Evolutionary conservation across 2,888 invertebrate species (phyloP).

Genomic region (Mesoligia furuncula): DNA sequence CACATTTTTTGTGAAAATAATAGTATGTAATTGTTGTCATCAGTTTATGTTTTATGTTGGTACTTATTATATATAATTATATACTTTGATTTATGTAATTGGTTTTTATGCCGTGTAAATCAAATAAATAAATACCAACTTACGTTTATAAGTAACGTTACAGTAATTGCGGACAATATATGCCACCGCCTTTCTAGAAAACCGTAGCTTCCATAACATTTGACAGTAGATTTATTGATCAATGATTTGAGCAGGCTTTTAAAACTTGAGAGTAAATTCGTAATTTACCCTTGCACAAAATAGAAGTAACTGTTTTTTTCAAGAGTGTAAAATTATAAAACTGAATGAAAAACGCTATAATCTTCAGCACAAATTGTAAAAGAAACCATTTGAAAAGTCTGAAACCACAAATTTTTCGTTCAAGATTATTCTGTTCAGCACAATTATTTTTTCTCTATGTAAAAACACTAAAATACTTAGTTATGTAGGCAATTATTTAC

Average conservation of each 20-base stretch:
- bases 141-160: neutral
- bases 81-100: too few species aligned
- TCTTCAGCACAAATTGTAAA: conserved; percentile 39
- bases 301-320: neutral
- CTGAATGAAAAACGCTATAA: neutral
- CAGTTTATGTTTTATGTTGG: too few species aligned
- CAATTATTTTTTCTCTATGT: conserved; percentile 53
- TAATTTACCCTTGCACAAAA: conserved; percentile 36
- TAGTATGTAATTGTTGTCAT: too few species aligned
- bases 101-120: too few species aligned
- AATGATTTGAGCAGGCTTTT: neutral
- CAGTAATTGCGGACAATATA: neutral
- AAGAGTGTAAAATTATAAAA: neutral
- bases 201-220: neutral
- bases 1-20: too few species aligned
- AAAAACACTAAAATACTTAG: conserved; percentile 44
- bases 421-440: conserved; percentile 45
- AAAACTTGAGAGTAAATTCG: neutral
- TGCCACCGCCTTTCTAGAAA: neutral
- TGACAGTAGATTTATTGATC: neutral
- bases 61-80: too few species aligned
- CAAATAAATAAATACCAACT: neutral
- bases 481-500: conserved; percentile 60
- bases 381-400: conserved; percentile 49
- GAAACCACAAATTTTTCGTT: conserved; percentile 24